A percentile compares a stretch with the other conserved stretches of the same genome.
Evolutionary conservation across 2,888 invertebrate species (phyloP).

Genomic region (Helleia helle): DNA sequence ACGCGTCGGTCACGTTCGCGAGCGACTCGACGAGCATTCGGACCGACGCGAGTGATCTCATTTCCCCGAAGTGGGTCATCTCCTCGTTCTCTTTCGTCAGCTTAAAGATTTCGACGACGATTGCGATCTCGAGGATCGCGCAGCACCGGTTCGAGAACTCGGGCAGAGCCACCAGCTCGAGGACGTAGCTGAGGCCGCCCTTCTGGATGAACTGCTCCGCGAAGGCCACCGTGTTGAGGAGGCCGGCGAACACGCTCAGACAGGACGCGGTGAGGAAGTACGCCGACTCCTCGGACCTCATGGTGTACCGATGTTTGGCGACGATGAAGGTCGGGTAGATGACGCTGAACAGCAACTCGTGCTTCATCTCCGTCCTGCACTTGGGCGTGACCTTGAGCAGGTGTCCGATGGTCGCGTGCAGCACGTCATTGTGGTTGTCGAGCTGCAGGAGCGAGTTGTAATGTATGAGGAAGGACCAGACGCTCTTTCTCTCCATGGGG

Average conservation of each 20-base stretch:
- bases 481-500: conserved; percentile 44
- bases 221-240: conserved; percentile 69
- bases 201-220: conserved; percentile 75
- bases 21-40: conserved; percentile 59
- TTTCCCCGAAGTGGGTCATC: conserved; percentile 41
- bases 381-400: conserved; percentile 72
- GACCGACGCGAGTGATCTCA: conserved; percentile 50
- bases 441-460: conserved; percentile 72
- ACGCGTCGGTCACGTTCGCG: conserved; percentile 46
- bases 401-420: conserved; percentile 74
- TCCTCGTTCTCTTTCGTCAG: conserved; percentile 46
- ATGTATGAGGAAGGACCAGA: conserved; percentile 74
- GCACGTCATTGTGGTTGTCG: conserved; percentile 64
- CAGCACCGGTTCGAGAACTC: conserved; percentile 76
- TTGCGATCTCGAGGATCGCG: conserved; percentile 74
- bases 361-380: conserved; percentile 68
- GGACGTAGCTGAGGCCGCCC: conserved; percentile 70
- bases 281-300: conserved; percentile 55
- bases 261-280: conserved; percentile 76
- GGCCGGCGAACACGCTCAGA: conserved; percentile 72
- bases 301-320: conserved; percentile 64
- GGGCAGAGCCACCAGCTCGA: conserved; percentile 65
- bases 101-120: conserved; percentile 74
- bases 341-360: conserved; percentile 73
- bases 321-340: conserved; percentile 76